Conservation (phyloP, 1,140 invertebrate species). For the Anthonomus grandis region DNA sequence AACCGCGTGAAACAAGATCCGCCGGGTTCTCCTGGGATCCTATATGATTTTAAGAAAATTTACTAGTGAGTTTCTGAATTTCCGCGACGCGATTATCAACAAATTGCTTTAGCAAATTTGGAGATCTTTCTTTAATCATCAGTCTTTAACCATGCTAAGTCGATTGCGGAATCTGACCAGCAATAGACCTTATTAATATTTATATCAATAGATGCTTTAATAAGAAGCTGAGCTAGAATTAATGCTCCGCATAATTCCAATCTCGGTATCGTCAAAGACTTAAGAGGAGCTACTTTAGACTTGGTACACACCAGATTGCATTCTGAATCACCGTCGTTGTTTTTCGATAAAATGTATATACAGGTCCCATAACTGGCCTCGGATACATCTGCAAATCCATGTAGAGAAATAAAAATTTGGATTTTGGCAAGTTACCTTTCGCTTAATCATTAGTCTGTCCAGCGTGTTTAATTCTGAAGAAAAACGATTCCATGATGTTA, state of each 20-base stretch:
- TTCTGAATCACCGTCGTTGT: not conserved
- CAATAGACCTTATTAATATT: not conserved
- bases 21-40: too few relatives aligned
- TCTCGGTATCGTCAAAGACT: conserved; percentile 32
- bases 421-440: too few relatives aligned
- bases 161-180: conserved; percentile 1
- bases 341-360: not conserved
- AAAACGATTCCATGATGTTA: conserved; percentile 9
- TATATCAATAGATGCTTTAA: conserved; percentile 2
- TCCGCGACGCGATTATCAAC: conserved; percentile 5
- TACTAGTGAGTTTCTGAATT: not conserved
- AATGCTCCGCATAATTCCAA: conserved; percentile 36
- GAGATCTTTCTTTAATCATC: too few relatives aligned
- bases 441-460: too few relatives aligned
- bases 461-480: too few relatives aligned
- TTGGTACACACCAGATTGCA: conserved; percentile 29
- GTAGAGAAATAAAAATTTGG: too few relatives aligned
- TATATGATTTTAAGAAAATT: too few relatives aligned
- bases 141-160: too few relatives aligned
- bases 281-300: conserved; percentile 36
- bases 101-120: too few relatives aligned
- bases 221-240: conserved; percentile 23
- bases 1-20: too few relatives aligned
- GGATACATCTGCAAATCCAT: not conserved
- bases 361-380: not conserved